Conservation (phyloP, 2,888 invertebrate genomes). For the Zootermopsis nevadensis region DNA sequence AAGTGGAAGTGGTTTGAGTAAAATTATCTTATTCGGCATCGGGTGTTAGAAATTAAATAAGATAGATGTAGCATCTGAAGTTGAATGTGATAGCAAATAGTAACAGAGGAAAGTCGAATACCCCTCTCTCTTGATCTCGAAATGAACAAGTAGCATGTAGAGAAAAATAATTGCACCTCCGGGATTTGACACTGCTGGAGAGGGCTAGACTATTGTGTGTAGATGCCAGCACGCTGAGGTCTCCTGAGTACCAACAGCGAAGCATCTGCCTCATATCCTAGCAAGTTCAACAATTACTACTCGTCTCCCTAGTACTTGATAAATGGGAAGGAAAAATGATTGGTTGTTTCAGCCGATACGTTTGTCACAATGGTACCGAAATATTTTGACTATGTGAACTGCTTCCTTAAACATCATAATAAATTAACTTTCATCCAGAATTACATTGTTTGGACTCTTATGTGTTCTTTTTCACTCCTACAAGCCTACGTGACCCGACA, state of each 20-base stretch:
- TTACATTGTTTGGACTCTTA: too few relatives aligned
- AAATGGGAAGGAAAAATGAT: background rate
- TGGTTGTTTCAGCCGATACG: background rate
- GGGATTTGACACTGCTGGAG: conserved; percentile 38
- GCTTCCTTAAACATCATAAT: too few relatives aligned
- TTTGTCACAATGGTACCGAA: too few relatives aligned
- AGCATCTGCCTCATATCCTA: background rate
- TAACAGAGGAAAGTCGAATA: conserved; percentile 2
- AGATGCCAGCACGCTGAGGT: background rate
- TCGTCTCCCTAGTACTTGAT: background rate
- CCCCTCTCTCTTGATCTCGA: background rate
- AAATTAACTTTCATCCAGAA: too few relatives aligned
- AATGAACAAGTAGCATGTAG: conserved; percentile 19
- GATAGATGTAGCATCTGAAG: background rate
- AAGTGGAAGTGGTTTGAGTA: too few relatives aligned
- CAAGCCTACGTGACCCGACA: too few relatives aligned
- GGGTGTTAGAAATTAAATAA: background rate
- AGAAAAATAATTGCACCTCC: conserved; percentile 43
- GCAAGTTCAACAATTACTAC: conserved; percentile 10
- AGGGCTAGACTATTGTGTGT: conserved; percentile 23
- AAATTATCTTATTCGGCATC: too few relatives aligned
- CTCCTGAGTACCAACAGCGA: background rate
- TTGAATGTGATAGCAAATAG: background rate
- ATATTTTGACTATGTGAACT: too few relatives aligned
- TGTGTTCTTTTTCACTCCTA: too few relatives aligned